A percentile compares a stretch with the other conserved stretches of the same genome.
phyloP scores from a whole-genome alignment of 2,888 invertebrate species.

The Agriopis marginaria region DNA sequence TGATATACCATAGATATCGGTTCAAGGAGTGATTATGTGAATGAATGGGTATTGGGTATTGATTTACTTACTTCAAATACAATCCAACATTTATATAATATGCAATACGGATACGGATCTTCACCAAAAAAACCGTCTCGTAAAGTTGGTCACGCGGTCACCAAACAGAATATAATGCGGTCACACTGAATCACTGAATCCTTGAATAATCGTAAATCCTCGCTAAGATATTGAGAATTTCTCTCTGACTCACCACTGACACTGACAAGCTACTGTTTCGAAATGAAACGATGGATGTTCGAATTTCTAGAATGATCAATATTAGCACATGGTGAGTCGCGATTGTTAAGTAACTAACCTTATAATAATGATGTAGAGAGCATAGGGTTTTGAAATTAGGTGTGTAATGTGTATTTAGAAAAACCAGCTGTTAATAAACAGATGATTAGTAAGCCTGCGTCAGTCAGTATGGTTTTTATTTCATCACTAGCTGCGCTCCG shows the following conservation, averaged over 20 bases:
- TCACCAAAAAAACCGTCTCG: constrained; percentile 5
- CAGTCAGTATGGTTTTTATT: too few species aligned
- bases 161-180: too few species aligned
- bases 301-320: constrained; percentile 26
- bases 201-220: constrained; percentile 33
- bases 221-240: constrained; percentile 18
- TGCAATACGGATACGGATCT: constrained; percentile 7
- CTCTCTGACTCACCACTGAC: constrained; percentile 38
- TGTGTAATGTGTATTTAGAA: background rate
- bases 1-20: too few species aligned
- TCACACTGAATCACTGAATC: too few species aligned
- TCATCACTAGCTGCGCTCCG: too few species aligned
- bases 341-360: constrained; percentile 18
- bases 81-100: too few species aligned
- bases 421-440: background rate
- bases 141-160: constrained; percentile 37
- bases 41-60: too few species aligned
- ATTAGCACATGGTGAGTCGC: constrained; percentile 18
- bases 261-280: constrained; percentile 27
- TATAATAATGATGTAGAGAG: constrained; percentile 11
- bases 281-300: constrained; percentile 29
- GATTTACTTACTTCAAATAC: too few species aligned
- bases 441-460: background rate
- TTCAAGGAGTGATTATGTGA: too few species aligned
- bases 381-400: constrained; percentile 5